These are phyloP conservation scores for Cyprinus carpio DNA, from an alignment of 2,113 vertebrate species.

Conservation along the genomic window DNA sequence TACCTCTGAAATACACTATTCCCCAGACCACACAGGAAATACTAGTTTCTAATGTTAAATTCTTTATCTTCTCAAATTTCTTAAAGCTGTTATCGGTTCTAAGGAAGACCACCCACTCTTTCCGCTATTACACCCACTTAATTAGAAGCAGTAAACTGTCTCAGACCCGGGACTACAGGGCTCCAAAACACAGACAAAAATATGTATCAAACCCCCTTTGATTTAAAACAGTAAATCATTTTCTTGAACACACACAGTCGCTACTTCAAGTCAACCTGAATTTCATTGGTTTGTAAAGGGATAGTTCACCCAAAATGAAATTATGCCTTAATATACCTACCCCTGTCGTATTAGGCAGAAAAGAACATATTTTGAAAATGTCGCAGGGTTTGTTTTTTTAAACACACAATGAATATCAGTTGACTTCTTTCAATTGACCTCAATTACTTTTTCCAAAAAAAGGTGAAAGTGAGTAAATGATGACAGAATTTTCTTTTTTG, in stretches of 20 bases:
- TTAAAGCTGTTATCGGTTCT: neutral
- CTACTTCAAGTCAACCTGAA: conserved; percentile 14
- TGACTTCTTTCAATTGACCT: too few relatives aligned
- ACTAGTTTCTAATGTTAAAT: neutral
- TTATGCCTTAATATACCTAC: neutral
- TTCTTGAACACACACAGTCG: neutral
- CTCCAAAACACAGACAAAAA: conserved; percentile 18
- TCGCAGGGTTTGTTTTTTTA: neutral
- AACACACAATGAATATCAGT: too few relatives aligned
- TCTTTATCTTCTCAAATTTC: conserved; percentile 9
- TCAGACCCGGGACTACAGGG: conserved; percentile 13
- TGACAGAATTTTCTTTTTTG: too few relatives aligned
- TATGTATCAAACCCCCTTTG: conserved; percentile 21
- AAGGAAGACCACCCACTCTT: conserved; percentile 16
- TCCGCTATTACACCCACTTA: conserved; percentile 4
- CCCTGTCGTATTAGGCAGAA: neutral
- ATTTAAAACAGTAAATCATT: conserved; percentile 6
- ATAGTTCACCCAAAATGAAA: neutral
- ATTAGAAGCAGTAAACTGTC: conserved; percentile 43
- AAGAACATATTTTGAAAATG: neutral
- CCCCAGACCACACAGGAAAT: conserved; percentile 34
- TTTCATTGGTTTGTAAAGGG: conserved; percentile 29
- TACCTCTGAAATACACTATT: conserved; percentile 18
- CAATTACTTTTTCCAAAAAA: too few relatives aligned
- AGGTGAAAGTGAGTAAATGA: neutral